These are phyloP conservation scores for Eilema griseolum DNA, from an alignment of 2,888 invertebrate species.

Conservation along the genomic window DNA sequence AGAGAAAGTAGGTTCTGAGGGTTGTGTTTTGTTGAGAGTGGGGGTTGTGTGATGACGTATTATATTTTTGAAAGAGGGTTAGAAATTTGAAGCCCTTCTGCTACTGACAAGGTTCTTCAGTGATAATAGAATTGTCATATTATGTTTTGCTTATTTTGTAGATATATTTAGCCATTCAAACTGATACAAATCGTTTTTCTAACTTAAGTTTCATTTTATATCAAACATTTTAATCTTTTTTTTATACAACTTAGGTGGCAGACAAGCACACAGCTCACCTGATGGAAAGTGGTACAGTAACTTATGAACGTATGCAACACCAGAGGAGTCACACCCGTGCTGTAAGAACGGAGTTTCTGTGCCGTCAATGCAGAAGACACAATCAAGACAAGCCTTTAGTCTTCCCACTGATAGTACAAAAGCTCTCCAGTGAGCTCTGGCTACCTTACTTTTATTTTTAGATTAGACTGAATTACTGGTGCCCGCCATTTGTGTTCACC, in stretches of 20 bases:
- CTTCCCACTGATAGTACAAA: too few species aligned
- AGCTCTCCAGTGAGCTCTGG: too few species aligned
- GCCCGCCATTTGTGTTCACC: not conserved
- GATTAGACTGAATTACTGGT: not conserved
- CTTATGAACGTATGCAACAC: too few species aligned
- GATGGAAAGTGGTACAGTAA: too few species aligned
- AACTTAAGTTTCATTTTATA: not conserved
- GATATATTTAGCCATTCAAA: not conserved
- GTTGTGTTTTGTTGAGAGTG: not conserved
- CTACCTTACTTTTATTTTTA: too few species aligned
- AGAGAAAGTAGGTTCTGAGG: constrained; percentile 7
- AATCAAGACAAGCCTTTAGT: too few species aligned
- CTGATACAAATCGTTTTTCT: not conserved
- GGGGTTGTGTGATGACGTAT: constrained; percentile 1
- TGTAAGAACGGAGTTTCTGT: too few species aligned
- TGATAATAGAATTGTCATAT: not conserved
- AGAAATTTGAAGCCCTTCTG: not conserved
- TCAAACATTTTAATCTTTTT: too few species aligned
- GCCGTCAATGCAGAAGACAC: too few species aligned
- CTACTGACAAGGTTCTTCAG: not conserved
- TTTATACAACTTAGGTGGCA: too few species aligned
- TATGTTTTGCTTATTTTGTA: not conserved
- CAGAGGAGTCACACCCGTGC: too few species aligned
- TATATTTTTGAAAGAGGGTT: not conserved
- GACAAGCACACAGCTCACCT: too few species aligned